phyloP scores from a whole-genome alignment of 2,888 invertebrate species.

The Apamea anceps region DNA sequence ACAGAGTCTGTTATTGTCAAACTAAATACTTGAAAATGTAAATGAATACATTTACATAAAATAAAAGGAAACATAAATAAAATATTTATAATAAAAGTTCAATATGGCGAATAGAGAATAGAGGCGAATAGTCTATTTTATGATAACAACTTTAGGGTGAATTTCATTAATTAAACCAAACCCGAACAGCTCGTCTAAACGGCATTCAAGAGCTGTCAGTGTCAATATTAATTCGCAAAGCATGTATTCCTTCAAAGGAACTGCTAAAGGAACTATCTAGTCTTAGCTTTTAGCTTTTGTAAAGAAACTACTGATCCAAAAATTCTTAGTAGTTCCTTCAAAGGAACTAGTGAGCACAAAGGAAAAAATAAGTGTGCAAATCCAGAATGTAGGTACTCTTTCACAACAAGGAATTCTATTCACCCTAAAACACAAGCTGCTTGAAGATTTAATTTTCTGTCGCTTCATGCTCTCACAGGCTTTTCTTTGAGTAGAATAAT shows the following conservation, averaged over 20 bases:
- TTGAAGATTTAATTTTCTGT: slow-evolving; percentile 25
- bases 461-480: slow-evolving; percentile 5
- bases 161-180: too few species aligned
- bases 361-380: neutral
- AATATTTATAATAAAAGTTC: neutral
- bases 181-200: too few species aligned
- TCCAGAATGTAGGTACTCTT: neutral
- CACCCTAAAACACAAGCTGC: neutral
- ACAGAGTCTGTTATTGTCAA: neutral
- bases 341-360: too few species aligned
- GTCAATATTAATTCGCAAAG: too few species aligned
- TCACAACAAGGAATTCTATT: neutral
- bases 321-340: too few species aligned
- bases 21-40: neutral
- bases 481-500: slow-evolving; percentile 36
- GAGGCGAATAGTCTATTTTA: neutral
- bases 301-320: too few species aligned
- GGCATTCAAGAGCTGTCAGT: too few species aligned
- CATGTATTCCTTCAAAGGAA: too few species aligned
- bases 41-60: neutral
- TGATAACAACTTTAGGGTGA: neutral
- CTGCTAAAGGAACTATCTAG: too few species aligned
- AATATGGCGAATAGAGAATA: neutral
- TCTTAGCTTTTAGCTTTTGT: too few species aligned
- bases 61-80: neutral